Conservation (phyloP, 1,140 invertebrate genomes). For the Pseudoatta argentina region DNA sequence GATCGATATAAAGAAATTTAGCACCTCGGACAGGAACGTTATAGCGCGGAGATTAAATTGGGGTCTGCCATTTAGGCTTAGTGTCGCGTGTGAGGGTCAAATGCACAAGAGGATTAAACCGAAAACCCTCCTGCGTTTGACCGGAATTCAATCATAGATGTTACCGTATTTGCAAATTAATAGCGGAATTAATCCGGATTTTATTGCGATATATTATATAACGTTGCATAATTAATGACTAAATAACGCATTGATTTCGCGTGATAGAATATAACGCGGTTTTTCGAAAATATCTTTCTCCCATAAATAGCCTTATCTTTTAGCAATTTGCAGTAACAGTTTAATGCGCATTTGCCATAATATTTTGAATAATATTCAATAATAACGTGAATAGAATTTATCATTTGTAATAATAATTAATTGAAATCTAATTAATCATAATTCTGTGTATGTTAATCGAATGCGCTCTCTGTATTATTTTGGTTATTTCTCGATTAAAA, state of each 20-base stretch:
- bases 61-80: constrained; percentile 60
- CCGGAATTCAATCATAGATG: constrained; percentile 57
- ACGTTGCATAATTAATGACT: constrained; percentile 36
- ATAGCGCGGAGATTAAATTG: constrained; percentile 54
- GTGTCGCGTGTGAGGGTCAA: constrained; percentile 55
- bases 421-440: constrained; percentile 20
- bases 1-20: constrained; percentile 57
- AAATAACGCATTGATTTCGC: background rate
- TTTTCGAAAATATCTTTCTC: constrained; percentile 1
- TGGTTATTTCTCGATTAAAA: constrained; percentile 35
- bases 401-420: constrained; percentile 40
- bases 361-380: constrained; percentile 44
- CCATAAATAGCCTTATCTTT: constrained; percentile 17
- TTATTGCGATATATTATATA: constrained; percentile 13
- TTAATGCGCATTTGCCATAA: background rate
- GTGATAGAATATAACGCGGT: background rate
- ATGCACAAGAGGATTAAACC: constrained; percentile 59
- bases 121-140: constrained; percentile 54
- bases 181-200: constrained; percentile 39
- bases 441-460: constrained; percentile 12
- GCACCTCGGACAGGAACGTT: constrained; percentile 23
- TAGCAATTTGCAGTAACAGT: background rate
- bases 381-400: constrained; percentile 32
- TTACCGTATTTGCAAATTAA: constrained; percentile 55
- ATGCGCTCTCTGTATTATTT: constrained; percentile 13